Evolutionary conservation across 2,888 invertebrate genomes (phyloP), one percentile per base, ranked within the genome.

Genomic region (Byasa hedistus): DNA sequence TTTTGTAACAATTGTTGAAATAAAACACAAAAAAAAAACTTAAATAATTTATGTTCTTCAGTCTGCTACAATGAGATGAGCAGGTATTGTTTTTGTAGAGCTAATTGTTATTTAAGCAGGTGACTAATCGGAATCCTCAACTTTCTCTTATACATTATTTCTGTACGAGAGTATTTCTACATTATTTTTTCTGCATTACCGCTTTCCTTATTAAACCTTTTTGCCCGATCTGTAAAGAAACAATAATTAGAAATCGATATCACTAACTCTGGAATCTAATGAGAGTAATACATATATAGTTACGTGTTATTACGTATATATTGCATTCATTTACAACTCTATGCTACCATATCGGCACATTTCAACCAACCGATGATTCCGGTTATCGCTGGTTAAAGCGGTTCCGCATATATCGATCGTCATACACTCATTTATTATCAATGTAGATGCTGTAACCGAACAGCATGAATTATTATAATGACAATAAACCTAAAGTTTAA

Each of bases 191-290:
- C n/a, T n/a, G n/a, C n/a, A n/a, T n/a, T n/a, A 19, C 19, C 12
- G 3, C 12, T 39, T 39, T n/a, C n/a, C 19, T 1, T 48, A n/a
- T 76, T 69, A 83, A n/a, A 85, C 83, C 71, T 84, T 84, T 72
- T 86, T 86, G 27, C 83, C 83, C 21, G 79, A 79, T 68, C 86
- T 85, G 81, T 69, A 82, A 83, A 65, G 74, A 72, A 73, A 51
- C 48, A 64, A 63, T 19, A 32, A 55, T 55, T 24, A 24, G 24
- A 55, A 17, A 15, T n/a, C 2, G 56, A 57, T 36, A 51, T 27
- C 23, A n/a, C 48, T 23, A 10, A 52, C n/a, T 39, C 48, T 12
- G 12, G 5, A 19, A n/a, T 19, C 12, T 3, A 48, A 19, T 7
- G 12, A 4, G 17, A 44, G 17, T 17, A 44, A 44, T 39, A 3